Percentiles rank a stretch among this genome's conserved stretches.
phyloP scores from a whole-genome alignment of 2,113 vertebrate species.

The Marmota flaviventris region DNA sequence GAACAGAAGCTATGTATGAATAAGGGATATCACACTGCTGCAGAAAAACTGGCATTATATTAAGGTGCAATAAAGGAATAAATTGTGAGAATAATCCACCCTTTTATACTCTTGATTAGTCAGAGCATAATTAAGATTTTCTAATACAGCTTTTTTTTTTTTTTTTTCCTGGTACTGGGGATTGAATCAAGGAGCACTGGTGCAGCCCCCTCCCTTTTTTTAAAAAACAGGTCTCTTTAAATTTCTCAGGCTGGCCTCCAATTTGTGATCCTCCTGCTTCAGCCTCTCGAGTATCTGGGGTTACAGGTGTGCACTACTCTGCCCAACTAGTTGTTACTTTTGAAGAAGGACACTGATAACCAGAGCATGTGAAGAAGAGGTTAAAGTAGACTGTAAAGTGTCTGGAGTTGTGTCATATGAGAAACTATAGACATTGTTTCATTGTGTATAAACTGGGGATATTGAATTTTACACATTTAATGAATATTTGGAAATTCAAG shows the following conservation, averaged over 20 bases:
- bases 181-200: neutral
- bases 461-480: neutral
- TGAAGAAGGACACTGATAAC: constrained; percentile 37
- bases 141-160: neutral
- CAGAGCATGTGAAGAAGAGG: neutral
- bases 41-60: constrained; percentile 28
- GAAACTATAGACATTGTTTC: neutral
- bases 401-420: neutral
- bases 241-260: neutral
- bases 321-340: neutral
- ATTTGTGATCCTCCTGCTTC: neutral
- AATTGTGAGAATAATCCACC: constrained; percentile 56
- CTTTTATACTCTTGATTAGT: constrained; percentile 26
- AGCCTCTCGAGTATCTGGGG: neutral
- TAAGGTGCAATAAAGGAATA: constrained; percentile 75
- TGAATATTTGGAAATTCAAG: neutral
- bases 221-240: neutral
- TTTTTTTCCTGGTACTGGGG: neutral
- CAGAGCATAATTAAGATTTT: neutral
- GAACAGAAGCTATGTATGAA: constrained; percentile 65
- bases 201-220: neutral
- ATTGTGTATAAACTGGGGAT: neutral
- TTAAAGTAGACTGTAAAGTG: neutral
- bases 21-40: neutral
- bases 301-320: neutral